phyloP scores from a whole-genome alignment of 2,113 vertebrate genomes.

The Vireo altiloquus region DNA sequence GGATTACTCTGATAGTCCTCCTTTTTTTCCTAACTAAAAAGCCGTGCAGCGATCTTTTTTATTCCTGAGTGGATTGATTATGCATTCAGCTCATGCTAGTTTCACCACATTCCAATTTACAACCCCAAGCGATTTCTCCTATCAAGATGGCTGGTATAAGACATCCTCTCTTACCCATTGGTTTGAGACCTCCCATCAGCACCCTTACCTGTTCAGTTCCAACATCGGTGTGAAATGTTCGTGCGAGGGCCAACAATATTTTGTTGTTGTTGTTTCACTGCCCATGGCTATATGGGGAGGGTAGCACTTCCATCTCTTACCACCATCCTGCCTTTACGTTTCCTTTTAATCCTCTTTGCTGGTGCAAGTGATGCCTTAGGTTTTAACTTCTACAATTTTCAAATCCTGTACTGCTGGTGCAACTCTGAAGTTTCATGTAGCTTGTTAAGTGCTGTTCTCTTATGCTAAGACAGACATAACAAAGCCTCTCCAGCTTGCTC shows the following conservation, averaged over 20 bases:
- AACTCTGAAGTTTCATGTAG: too few relatives aligned
- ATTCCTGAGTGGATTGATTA: not conserved
- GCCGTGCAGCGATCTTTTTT: not conserved
- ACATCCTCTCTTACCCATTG: not conserved
- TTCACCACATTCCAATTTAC: not conserved
- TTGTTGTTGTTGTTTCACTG: not conserved
- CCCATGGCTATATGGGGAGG: not conserved
- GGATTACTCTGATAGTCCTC: not conserved
- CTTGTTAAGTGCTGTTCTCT: too few relatives aligned
- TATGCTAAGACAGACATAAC: too few relatives aligned
- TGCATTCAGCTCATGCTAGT: not conserved
- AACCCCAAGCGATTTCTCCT: not conserved
- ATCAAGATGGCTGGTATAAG: not conserved
- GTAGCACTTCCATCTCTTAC: not conserved
- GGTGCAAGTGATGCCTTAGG: too few relatives aligned
- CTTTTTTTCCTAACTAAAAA: not conserved
- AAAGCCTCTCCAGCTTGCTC: too few relatives aligned
- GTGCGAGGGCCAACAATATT: too few relatives aligned
- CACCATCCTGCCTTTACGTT: not conserved
- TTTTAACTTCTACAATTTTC: too few relatives aligned
- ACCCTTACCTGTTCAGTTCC: not conserved
- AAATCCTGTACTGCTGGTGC: too few relatives aligned
- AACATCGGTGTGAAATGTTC: fast-evolving
- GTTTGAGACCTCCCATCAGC: not conserved
- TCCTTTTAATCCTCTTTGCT: not conserved